Evolutionary conservation across 64 coral and sea anemone species (phyloP).

Genomic region (Pocillopora verrucosa): DNA sequence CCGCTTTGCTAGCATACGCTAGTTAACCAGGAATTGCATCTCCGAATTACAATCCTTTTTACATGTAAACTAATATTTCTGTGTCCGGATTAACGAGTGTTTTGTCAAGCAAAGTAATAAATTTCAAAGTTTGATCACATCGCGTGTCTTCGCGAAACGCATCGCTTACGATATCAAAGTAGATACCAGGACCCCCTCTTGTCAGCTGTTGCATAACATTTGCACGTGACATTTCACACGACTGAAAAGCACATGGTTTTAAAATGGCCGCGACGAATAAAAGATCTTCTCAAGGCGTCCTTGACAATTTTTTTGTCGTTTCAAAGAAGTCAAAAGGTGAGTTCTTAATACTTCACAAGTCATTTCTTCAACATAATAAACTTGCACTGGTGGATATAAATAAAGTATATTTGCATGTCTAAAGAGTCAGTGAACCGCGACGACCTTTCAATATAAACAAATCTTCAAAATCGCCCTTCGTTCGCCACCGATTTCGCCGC

Average conservation of each 20-base stretch:
- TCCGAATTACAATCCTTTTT: neutral
- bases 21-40: neutral
- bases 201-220: too few species aligned
- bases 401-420: neutral
- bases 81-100: neutral
- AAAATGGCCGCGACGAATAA: too few species aligned
- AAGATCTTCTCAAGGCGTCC: neutral
- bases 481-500: too few species aligned
- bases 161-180: slow-evolving; percentile 3
- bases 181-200: slow-evolving; percentile 6
- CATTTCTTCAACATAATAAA: neutral
- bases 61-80: neutral
- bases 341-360: neutral
- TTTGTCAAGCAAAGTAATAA: slow-evolving; percentile 3
- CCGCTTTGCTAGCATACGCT: neutral
- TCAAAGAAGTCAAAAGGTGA: neutral
- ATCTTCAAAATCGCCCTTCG: too few species aligned
- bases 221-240: neutral
- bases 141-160: neutral
- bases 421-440: neutral
- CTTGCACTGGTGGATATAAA: neutral
- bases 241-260: neutral
- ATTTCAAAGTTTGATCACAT: neutral
- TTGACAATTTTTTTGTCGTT: neutral
- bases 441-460: neutral